A percentile compares a stretch with the other conserved stretches of the same genome.
Conservation (phyloP, 2,113 vertebrate genomes). For the Pachypanchax playfairii region DNA sequence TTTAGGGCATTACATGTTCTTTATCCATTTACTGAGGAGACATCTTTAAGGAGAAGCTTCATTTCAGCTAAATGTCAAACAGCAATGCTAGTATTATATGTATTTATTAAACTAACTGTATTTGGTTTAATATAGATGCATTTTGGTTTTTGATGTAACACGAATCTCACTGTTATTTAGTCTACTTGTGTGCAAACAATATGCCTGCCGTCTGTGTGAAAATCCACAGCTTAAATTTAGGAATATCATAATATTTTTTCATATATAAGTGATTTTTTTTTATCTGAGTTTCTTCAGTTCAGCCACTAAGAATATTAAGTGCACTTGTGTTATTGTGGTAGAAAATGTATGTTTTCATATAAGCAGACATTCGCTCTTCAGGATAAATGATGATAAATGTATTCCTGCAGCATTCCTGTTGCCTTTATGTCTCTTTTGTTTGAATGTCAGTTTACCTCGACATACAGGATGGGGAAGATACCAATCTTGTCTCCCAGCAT, state of each 20-base stretch:
- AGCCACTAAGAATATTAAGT: too few species aligned
- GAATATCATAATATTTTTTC: too few species aligned
- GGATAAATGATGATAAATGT: constrained; percentile 11
- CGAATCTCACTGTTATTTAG: too few species aligned
- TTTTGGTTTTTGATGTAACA: neutral
- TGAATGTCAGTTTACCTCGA: constrained; percentile 86
- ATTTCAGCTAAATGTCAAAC: constrained; percentile 21
- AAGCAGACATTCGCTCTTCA: too few species aligned
- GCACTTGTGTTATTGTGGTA: too few species aligned
- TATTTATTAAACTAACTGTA: constrained; percentile 10
- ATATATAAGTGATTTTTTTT: too few species aligned
- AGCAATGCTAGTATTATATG: constrained; percentile 27
- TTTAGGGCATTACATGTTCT: constrained; percentile 24
- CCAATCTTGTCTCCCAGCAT: constrained; percentile 99
- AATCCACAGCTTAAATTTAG: too few species aligned
- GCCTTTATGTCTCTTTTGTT: constrained; percentile 24
- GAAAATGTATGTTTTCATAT: too few species aligned
- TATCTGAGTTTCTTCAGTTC: too few species aligned
- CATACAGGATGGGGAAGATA: constrained; percentile 96
- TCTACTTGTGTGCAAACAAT: too few species aligned
- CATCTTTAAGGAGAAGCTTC: constrained; percentile 35
- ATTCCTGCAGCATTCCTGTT: neutral
- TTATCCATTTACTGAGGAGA: constrained; percentile 36
- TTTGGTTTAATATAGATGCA: constrained; percentile 2
- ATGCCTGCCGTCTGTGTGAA: too few species aligned